Base-by-base conservation (phyloP, 2,113 vertebrate genomes). In the Cettia cetti region DNA sequence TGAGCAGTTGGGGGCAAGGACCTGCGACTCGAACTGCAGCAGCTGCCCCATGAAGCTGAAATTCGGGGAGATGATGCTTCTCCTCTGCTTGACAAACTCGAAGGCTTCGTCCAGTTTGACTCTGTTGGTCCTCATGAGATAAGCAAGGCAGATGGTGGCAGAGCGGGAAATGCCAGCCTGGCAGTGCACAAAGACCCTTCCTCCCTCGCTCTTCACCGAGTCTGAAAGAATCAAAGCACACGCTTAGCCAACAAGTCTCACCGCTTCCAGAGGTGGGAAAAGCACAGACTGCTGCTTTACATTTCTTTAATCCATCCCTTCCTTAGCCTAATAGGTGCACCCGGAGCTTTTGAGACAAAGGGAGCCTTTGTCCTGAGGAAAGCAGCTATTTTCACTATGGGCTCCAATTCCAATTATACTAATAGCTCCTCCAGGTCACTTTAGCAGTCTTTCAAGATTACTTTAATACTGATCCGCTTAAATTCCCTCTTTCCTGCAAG, bases 11-110 rank as follows among this genome's bases (percentile, higher is more conserved):
- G 99, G 98, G 27, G 99, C 99, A 75, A 99, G 98, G 40, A 99
- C 99, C 95, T 99, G 99, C 0, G 99, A 99, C 97, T 99, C 99
- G 2, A 99, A 99, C 97, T 99, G 99, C 39, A 99, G 98, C 75
- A 99, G 98, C 97, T 99, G 99, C 45, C 99, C 99, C 99, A 99
- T 99, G 98, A 99, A 99, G 98, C 99, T 99, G 98, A 99, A 99
- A 97, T 99, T 99, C 1, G 99, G 99, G 14, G 99, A 99, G 97
- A 99, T 99, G 97, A 99, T 99, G 96, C 99, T 99, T 77, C 99
- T 98, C 7, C 99, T 98, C 97, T 99, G 99, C 97, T 99, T 99
- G 94, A 99, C 99, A 40, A 99, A 99, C 96, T 99, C 99, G 64
- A 99, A 99, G 79, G 99, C 99, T 98, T 99, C 99, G 7, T 99